Conservation (phyloP, 2,113 vertebrate genomes). For the Sturnira hondurensis region DNA sequence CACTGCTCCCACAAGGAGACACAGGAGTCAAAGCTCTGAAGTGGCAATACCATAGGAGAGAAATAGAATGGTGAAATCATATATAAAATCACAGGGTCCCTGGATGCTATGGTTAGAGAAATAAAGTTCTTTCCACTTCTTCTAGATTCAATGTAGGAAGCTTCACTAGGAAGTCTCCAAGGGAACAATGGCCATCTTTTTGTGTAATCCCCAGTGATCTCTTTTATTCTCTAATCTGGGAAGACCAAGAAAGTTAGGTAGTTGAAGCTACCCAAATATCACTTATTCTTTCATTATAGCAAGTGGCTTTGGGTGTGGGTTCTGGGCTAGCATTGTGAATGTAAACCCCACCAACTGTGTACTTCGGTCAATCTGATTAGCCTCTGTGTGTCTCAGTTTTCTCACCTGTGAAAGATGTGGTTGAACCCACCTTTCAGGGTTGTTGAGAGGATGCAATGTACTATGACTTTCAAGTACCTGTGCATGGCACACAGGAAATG, state of each 20-base stretch:
- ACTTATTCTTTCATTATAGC: neutral
- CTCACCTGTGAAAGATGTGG: neutral
- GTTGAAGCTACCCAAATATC: neutral
- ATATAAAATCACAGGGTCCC: neutral
- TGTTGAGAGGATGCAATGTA: neutral
- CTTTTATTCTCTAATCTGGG: neutral
- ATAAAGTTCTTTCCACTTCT: neutral
- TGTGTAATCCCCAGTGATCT: neutral
- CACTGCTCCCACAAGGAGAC: neutral
- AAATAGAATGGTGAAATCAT: neutral
- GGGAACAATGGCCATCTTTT: neutral
- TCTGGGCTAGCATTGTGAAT: neutral
- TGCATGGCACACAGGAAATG: neutral
- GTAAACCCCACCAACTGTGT: too few species aligned
- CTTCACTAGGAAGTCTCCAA: neutral
- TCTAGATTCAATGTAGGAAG: neutral
- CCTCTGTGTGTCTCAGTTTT: neutral
- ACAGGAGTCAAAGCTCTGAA: neutral
- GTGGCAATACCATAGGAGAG: neutral
- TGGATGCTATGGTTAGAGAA: neutral
- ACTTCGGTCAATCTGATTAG: neutral
- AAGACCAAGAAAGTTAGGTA: neutral
- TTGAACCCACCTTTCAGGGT: neutral
- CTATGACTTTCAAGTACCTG: neutral
- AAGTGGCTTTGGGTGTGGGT: neutral